Evolutionary conservation across 2,113 vertebrate species (phyloP).

Genomic region (Perca schrenkii): DNA sequence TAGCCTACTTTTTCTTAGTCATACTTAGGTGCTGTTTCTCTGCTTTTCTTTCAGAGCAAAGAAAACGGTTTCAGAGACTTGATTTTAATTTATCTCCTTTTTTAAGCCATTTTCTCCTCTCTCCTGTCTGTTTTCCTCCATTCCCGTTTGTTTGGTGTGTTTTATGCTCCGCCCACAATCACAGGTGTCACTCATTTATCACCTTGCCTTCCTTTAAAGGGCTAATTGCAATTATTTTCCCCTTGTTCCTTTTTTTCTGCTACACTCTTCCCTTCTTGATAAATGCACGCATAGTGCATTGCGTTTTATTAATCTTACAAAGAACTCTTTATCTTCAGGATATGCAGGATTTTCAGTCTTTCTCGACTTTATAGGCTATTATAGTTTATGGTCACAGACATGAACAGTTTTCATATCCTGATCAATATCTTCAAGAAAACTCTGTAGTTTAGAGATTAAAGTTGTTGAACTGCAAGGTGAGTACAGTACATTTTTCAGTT

Average conservation of each 20-base stretch:
- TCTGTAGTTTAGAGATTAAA: neutral
- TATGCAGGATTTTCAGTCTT: neutral
- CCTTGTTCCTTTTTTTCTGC: neutral
- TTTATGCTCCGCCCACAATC: neutral
- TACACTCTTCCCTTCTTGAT: neutral
- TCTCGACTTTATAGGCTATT: too few species aligned
- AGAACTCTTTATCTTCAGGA: neutral
- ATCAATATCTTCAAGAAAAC: neutral
- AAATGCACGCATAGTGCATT: neutral
- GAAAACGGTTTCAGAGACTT: neutral
- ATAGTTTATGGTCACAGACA: neutral
- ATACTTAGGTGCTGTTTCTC: constrained; percentile 9
- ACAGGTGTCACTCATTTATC: constrained; percentile 26
- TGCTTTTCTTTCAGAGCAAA: neutral
- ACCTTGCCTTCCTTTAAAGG: neutral
- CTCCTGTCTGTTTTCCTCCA: neutral
- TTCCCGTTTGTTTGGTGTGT: neutral
- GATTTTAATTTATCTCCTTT: neutral
- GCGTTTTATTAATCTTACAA: neutral
- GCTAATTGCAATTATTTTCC: neutral
- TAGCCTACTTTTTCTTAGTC: constrained; percentile 21
- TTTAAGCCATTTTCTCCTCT: neutral
- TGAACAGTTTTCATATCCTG: neutral
- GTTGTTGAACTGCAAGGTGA: neutral
- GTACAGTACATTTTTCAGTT: neutral